Conservation (phyloP, 2,797 vertebrate species). For the Australoheros facetus region DNA sequence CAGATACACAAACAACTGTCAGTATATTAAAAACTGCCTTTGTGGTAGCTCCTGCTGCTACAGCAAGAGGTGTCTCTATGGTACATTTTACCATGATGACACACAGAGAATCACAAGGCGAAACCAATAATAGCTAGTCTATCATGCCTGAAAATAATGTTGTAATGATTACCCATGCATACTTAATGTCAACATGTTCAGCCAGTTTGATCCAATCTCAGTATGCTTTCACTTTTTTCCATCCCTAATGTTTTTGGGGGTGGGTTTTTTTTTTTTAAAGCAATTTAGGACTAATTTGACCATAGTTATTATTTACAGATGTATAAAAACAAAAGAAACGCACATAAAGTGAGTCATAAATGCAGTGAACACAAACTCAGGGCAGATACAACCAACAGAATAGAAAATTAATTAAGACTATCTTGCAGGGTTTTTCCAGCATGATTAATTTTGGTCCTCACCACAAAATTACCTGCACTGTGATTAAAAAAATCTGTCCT, state of each 20-base stretch:
- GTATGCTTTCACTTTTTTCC: neutral
- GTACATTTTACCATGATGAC: neutral
- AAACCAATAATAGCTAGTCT: conserved; percentile 8
- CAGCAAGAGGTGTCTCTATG: neutral
- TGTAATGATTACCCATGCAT: neutral
- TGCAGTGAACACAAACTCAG: neutral
- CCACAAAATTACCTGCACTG: neutral
- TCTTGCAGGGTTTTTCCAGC: neutral
- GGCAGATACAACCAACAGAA: neutral
- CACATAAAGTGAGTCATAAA: neutral
- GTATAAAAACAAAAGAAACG: neutral
- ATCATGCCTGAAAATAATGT: neutral
- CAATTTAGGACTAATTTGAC: neutral
- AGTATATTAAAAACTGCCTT: neutral
- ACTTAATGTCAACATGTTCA: neutral
- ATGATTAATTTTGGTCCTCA: neutral
- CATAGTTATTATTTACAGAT: neutral
- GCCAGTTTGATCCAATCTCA: neutral
- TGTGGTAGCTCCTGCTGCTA: too few relatives aligned
- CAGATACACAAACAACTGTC: neutral
- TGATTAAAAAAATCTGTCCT: neutral
- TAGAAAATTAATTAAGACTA: neutral
- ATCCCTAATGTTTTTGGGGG: too few relatives aligned
- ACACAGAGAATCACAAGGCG: conserved; percentile 1
- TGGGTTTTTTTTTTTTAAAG: neutral